Percentiles rank a stretch among this genome's conserved stretches.
phyloP scores from a whole-genome alignment of 2,797 vertebrate species.

The Amblyraja radiata region DNA sequence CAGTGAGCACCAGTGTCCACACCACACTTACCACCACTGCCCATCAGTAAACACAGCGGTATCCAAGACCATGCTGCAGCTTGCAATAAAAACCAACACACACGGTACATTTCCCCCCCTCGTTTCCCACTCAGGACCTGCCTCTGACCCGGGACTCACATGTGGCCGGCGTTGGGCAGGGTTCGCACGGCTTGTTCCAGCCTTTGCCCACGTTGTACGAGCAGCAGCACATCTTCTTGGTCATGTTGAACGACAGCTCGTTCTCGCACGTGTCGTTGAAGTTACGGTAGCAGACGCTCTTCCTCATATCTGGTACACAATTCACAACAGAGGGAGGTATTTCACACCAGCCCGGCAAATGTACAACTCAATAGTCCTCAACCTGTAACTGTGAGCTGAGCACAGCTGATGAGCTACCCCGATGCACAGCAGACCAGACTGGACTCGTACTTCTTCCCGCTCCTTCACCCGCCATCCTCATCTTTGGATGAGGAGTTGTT shows the following conservation, averaged over 20 bases:
- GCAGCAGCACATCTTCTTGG: slow-evolving; percentile 92
- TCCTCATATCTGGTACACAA: slow-evolving; percentile 74
- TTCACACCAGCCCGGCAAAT: background rate
- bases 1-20: background rate
- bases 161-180: slow-evolving; percentile 79
- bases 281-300: slow-evolving; percentile 82
- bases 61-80: background rate
- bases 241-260: slow-evolving; percentile 86
- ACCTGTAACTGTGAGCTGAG: background rate
- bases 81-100: background rate
- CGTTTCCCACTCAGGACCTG: background rate
- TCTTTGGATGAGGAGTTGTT: too few relatives aligned
- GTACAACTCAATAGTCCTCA: background rate
- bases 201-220: slow-evolving; percentile 88
- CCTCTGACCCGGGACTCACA: slow-evolving; percentile 56
- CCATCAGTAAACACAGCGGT: background rate
- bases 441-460: background rate
- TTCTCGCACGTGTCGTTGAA: slow-evolving; percentile 83
- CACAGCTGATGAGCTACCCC: background rate
- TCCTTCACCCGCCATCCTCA: too few relatives aligned
- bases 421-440: background rate
- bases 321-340: background rate
- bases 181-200: slow-evolving; percentile 88
- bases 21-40: background rate
- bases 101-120: background rate